Base-by-base conservation (phyloP, 2,113 vertebrate species). In the Alosa alosa region DNA sequence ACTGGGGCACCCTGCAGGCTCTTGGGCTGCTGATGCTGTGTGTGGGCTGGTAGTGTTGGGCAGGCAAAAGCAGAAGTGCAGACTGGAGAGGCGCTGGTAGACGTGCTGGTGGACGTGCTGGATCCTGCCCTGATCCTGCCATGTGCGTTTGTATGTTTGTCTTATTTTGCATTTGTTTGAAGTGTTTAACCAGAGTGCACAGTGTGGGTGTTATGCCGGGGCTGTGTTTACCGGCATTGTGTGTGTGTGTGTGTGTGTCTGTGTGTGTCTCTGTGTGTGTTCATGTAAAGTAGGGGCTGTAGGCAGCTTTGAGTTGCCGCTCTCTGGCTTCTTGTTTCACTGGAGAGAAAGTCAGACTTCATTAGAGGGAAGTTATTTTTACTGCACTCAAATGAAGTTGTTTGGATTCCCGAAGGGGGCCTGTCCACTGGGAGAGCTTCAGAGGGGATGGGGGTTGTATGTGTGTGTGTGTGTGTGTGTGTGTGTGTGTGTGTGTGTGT, bases 321-420 rank as follows among this genome's bases (percentile, higher is more conserved):
- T 57, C 44, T 41, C 84, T 41, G 82, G 49, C 47, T 82, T 49
- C 81, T 81, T 18, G 57, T 84, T 86, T 83, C 46, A 81, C 87
- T 68, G 17, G 8, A 46, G 87, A 88, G 85, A 86, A 50, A 81
- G 83, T 78, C 81, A 22, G 81, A 75, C 82, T 84, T 84, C 84
- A 82, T 88, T 49, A 82, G 78, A 81, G 60, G 81, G 64, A 39
- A 81, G 15, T 52, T 84, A 81, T 81, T 82, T 87, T 84, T 89
- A 84, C 78, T 13, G 9, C 47, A 13, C 57, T 52, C 50, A 84
- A 84, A 82, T n/a, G 10, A 75, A 83, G 78, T 49, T 84, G 86
- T 81, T 60, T 75, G 81, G 39, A 81, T 84, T 46, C 50, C 36
- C 31, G 39, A 75, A 47, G 45, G 55, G 13, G 25, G 50, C 4